phyloP scores from a whole-genome alignment of 1,140 invertebrate species.

The Plodia interpunctella region DNA sequence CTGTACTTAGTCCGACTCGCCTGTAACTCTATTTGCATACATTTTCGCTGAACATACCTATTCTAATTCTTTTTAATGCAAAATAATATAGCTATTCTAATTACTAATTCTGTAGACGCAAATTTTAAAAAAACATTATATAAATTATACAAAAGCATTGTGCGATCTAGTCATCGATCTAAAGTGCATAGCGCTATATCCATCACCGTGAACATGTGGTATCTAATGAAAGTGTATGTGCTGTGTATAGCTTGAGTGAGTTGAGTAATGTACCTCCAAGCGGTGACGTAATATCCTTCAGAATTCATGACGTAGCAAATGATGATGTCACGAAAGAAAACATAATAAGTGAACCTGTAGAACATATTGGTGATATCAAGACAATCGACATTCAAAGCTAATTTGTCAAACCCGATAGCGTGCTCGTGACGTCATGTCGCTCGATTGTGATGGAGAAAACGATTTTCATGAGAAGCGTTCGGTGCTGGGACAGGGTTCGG shows the following conservation, averaged over 20 bases:
- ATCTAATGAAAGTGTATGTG: conserved; percentile 65
- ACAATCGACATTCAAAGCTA: conserved; percentile 34
- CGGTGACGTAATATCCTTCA: conserved; percentile 46
- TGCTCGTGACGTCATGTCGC: conserved; percentile 38
- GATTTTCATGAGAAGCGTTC: conserved; percentile 58
- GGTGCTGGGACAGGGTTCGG: conserved; percentile 46
- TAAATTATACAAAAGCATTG: conserved; percentile 25
- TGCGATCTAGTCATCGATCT: conserved; percentile 54
- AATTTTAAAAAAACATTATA: background rate
- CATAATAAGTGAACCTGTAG: conserved; percentile 19
- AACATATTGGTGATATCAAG: conserved; percentile 16
- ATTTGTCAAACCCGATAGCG: conserved; percentile 36
- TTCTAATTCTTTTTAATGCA: no score
- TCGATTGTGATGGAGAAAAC: conserved; percentile 38
- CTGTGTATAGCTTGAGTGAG: conserved; percentile 65
- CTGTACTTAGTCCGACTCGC: no score
- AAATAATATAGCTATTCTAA: no score
- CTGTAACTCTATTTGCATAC: no score
- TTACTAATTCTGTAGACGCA: background rate
- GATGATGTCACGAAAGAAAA: conserved; percentile 18
- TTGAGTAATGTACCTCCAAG: conserved; percentile 61
- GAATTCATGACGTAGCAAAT: conserved; percentile 14
- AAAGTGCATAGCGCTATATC: conserved; percentile 58
- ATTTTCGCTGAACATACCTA: no score
- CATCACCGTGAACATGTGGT: conserved; percentile 38